Conservation (phyloP, 1,140 invertebrate genomes). For the Tenebrio molitor region DNA sequence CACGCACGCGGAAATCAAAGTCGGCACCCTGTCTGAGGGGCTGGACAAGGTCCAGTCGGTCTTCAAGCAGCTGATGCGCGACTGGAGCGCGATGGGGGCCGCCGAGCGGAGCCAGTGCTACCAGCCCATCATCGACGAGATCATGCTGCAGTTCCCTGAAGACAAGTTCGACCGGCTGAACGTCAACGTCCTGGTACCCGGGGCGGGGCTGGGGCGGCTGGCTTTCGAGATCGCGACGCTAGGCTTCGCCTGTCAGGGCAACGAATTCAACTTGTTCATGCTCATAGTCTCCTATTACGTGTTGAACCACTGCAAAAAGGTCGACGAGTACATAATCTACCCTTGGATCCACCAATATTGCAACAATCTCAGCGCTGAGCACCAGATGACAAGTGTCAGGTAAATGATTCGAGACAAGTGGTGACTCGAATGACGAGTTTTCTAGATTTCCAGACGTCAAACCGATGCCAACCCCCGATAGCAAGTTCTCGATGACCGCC, state of each 20-base stretch:
- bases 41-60: conserved; percentile 92
- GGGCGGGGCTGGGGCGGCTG: conserved; percentile 93
- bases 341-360: conserved; percentile 96
- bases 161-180: conserved; percentile 68
- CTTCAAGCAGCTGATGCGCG: conserved; percentile 94
- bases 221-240: conserved; percentile 92
- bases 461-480: conserved; percentile 76
- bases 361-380: conserved; percentile 85
- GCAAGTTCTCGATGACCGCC: conserved; percentile 95
- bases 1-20: conserved; percentile 62
- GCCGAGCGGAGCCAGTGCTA: conserved; percentile 91
- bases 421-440: conserved; percentile 1
- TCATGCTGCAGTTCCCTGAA: conserved; percentile 80
- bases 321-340: conserved; percentile 78
- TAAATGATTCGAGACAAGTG: conserved; percentile 29
- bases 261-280: conserved; percentile 99
- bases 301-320: conserved; percentile 84
- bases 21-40: conserved; percentile 69
- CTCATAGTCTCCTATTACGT: conserved; percentile 96
- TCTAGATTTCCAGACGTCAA: conserved; percentile 90
- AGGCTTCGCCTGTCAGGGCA: conserved; percentile 95
- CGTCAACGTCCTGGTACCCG: conserved; percentile 91
- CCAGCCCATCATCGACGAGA: conserved; percentile 89
- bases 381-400: conserved; percentile 82
- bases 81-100: conserved; percentile 92